A percentile compares a stretch with the other conserved stretches of the same genome.
Evolutionary conservation across 1,140 invertebrate species (phyloP).

Genomic region (Drosophila quadrilineata): DNA sequence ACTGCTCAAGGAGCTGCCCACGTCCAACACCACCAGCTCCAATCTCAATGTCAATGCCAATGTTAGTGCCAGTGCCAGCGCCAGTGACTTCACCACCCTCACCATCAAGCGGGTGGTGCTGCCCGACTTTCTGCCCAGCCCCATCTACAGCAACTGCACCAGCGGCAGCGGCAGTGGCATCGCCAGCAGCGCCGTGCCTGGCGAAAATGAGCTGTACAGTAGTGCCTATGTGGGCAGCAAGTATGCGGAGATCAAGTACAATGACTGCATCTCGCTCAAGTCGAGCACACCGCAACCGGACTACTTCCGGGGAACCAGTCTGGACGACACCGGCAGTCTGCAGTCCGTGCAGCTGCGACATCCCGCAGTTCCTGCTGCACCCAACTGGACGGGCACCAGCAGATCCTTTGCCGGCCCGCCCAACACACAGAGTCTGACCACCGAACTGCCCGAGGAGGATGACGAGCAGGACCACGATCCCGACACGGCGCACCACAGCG

Average conservation of each 20-base stretch:
- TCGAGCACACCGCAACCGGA: constrained; percentile 75
- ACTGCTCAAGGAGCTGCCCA: constrained; percentile 66
- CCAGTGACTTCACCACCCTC: constrained; percentile 67
- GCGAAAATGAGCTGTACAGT: constrained; percentile 65
- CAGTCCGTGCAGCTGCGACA: constrained; percentile 70
- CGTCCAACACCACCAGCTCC: no score
- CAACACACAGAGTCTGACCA: constrained; percentile 79
- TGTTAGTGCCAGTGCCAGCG: neutral
- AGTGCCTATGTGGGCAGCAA: constrained; percentile 67
- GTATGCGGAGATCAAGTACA: constrained; percentile 60
- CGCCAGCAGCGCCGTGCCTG: neutral
- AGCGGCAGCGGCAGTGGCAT: no score
- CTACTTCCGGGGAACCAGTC: constrained; percentile 62
- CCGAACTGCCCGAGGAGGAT: constrained; percentile 74
- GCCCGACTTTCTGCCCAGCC: constrained; percentile 76
- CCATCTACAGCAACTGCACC: constrained; percentile 77
- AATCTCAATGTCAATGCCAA: no score
- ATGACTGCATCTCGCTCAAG: constrained; percentile 72
- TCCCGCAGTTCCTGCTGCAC: constrained; percentile 9
- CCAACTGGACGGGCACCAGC: constrained; percentile 12
- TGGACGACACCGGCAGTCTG: constrained; percentile 54
- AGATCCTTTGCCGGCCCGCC: constrained; percentile 41
- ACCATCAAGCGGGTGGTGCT: constrained; percentile 77
- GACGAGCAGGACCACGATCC: constrained; percentile 34
- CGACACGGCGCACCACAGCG: constrained; percentile 30